Conservation (phyloP, 2,888 invertebrate genomes). For the Sarcophaga rosellei region DNA sequence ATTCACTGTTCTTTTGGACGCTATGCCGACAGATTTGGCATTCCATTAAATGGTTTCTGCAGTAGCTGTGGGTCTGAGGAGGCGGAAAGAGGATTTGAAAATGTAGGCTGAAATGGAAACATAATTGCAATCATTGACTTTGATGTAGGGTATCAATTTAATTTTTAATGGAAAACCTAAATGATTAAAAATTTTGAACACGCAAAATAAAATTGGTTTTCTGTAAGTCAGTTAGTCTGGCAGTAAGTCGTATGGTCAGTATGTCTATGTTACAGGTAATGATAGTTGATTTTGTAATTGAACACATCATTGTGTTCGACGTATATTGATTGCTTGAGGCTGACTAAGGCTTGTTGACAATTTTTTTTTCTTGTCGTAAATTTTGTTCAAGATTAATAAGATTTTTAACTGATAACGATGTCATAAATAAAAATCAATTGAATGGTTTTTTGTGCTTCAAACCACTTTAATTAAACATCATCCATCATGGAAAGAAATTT, state of each 20-base stretch:
- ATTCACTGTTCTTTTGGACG: too few species aligned
- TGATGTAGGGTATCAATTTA: not conserved
- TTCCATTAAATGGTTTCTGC: too few species aligned
- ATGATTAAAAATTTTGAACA: constrained; percentile 40
- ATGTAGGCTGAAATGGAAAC: too few species aligned
- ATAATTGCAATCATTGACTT: not conserved
- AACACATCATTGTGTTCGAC: not conserved
- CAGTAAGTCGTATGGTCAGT: constrained; percentile 2
- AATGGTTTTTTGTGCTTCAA: not conserved
- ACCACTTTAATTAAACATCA: not conserved
- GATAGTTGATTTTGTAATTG: constrained; percentile 12
- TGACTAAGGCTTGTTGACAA: not conserved
- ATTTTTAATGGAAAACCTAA: not conserved
- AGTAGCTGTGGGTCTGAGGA: too few species aligned
- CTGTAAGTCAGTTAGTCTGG: not conserved
- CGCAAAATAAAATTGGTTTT: not conserved
- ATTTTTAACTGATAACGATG: not conserved
- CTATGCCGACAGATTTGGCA: too few species aligned
- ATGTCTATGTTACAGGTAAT: not conserved
- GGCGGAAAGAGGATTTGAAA: too few species aligned
- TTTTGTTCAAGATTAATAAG: not conserved
- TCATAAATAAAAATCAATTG: not conserved
- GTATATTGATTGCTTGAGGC: not conserved
- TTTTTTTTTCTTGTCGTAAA: not conserved
- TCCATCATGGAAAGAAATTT: not conserved